Conservation (phyloP, 2,113 vertebrate species). For the Zosterops borbonicus region DNA sequence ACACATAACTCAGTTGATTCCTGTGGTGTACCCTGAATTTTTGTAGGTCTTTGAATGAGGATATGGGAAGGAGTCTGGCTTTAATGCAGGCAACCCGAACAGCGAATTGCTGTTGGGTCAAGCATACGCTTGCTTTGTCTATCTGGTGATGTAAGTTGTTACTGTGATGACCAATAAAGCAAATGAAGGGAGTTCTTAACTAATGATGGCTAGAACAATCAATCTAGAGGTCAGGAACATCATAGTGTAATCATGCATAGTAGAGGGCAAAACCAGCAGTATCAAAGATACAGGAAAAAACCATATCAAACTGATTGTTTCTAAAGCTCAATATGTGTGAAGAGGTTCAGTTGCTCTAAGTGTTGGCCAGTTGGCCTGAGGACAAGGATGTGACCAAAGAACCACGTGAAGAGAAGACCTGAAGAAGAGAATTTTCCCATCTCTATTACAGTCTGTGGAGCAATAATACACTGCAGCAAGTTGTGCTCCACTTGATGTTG, state of each 20-base stretch:
- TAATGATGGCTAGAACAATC: background rate
- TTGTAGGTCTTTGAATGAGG: background rate
- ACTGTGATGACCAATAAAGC: background rate
- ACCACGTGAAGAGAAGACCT: background rate
- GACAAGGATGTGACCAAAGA: background rate
- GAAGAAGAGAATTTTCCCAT: background rate
- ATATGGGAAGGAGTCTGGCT: background rate
- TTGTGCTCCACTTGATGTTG: background rate
- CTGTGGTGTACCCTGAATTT: background rate
- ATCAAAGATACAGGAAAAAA: background rate
- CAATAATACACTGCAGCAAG: background rate
- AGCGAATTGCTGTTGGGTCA: background rate
- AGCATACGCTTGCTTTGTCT: background rate
- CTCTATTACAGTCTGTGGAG: background rate
- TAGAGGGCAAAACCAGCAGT: background rate
- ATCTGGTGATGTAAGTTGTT: background rate
- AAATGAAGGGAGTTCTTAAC: background rate
- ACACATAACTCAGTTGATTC: background rate
- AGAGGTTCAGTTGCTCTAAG: background rate
- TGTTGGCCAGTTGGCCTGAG: fast-evolving
- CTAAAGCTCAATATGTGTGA: background rate
- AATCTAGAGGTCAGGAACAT: background rate
- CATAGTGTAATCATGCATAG: background rate
- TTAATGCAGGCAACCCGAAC: background rate
- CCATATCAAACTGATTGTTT: background rate